These are phyloP conservation scores for Rana temporaria DNA, from an alignment of 2,113 vertebrate species.

Conservation along the genomic window DNA sequence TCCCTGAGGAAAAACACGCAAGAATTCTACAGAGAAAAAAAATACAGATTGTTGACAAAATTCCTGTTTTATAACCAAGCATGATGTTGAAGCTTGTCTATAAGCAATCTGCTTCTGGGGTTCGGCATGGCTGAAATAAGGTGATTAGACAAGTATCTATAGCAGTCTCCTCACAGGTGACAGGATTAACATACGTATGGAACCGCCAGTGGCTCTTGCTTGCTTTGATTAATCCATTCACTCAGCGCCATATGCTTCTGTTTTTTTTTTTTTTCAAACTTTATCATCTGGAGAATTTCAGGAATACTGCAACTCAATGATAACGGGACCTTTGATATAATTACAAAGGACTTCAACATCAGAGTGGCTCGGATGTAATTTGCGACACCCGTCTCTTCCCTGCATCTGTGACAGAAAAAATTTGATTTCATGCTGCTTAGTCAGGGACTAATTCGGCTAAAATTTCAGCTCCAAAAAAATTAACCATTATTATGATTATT, in stretches of 20 bases:
- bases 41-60: constrained; percentile 25
- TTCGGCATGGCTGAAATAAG: not conserved
- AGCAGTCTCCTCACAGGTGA: constrained; percentile 14
- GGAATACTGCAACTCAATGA: constrained; percentile 32
- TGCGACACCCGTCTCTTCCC: constrained; percentile 20
- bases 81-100: constrained; percentile 38
- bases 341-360: constrained; percentile 28
- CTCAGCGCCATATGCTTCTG: not conserved
- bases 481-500: not conserved
- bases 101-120: constrained; percentile 19
- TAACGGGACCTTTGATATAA: constrained; percentile 42
- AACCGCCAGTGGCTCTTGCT: not conserved
- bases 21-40: constrained; percentile 4
- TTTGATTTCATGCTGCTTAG: constrained; percentile 38
- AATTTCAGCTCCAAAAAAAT: constrained; percentile 1
- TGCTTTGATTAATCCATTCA: constrained; percentile 12
- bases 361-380: constrained; percentile 1
- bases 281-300: constrained; percentile 25
- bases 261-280: not conserved
- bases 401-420: constrained; percentile 4
- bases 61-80: constrained; percentile 35
- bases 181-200: constrained; percentile 7
- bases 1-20: not conserved
- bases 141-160: constrained; percentile 12
- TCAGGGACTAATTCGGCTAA: constrained; percentile 42